Evolutionary conservation across 2,797 vertebrate species (phyloP), one percentile per base, ranked within the genome.

Genomic region (Sitta carolinensis): DNA sequence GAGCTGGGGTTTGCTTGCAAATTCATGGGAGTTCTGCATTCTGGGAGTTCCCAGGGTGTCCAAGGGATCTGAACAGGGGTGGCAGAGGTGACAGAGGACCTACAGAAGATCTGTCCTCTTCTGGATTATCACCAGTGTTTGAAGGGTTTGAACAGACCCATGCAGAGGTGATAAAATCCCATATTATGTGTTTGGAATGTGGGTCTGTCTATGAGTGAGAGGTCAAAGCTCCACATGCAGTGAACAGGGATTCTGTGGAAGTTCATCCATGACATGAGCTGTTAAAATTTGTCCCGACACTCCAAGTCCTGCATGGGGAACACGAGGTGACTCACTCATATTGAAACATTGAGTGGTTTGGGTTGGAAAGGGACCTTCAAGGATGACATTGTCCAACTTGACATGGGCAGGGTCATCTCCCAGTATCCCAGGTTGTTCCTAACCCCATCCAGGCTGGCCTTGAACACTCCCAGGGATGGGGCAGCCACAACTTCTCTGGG

Each of bases 261-360:
- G 16, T 3, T n/a, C 23, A 3, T 11, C 23, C 32, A 16, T 38
- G 45, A 10, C 30, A 40, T 64, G 70, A 36, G 76, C 30, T 91
- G 27, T 26, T 5, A 10, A 6, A 32, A 15, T 36, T 25, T 52
- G 12, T 22, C 11, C 30, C 10, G n/a, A 34, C 1, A 5, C 18
- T 40, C 25, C 29, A 38, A 5, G 21, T 51, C 30, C 34, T 70
- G 2, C 5, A 2, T 10, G 11, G 13, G 19, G 11, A 59, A 1
- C 58, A 54, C 0, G 1, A 29, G 8, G 19, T 64, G 45, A 21
- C 13, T 18, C 7, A 0, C 15, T 32, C n/a, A 21, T 16, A 30
- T 3, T 26, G 40, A 52, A 69, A 34, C 2, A 0, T 9, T 36
- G 45, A 58, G 36, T 6, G 19, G 10, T 54, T 70, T 42, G 45